These are phyloP conservation scores for Pygoscelis antarcticus DNA, from an alignment of 2,113 vertebrate species.

Conservation along the genomic window DNA sequence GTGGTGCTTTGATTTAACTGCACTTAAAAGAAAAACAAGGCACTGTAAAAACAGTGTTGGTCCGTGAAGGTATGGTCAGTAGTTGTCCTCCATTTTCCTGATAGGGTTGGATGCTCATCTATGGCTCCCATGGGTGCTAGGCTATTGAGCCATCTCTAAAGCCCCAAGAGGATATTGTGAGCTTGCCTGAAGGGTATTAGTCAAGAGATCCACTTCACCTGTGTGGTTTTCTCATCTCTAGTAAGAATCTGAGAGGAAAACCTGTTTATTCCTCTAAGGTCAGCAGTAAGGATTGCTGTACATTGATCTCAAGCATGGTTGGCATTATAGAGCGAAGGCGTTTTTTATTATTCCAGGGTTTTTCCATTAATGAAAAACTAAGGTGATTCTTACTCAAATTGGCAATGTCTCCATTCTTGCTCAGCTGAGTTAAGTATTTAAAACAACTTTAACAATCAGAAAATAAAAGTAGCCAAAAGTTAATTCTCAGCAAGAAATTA, in stretches of 20 bases:
- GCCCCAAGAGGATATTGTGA: neutral
- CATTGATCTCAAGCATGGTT: neutral
- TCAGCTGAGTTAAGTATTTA: neutral
- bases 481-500: neutral
- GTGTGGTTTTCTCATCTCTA: neutral
- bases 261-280: neutral
- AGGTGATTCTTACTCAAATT: neutral
- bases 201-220: neutral
- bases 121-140: neutral
- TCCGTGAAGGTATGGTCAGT: neutral
- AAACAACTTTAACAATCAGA: neutral
- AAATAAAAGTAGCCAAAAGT: neutral
- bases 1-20: neutral
- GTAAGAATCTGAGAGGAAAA: neutral
- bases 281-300: neutral
- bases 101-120: neutral
- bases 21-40: neutral
- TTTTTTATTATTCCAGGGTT: neutral
- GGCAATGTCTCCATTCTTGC: neutral
- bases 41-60: neutral
- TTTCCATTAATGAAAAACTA: neutral
- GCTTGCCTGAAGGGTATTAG: neutral
- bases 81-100: neutral
- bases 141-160: neutral
- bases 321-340: fast-evolving